phyloP scores from a whole-genome alignment of 2,888 invertebrate genomes.

The Tenthredo distinguenda region DNA sequence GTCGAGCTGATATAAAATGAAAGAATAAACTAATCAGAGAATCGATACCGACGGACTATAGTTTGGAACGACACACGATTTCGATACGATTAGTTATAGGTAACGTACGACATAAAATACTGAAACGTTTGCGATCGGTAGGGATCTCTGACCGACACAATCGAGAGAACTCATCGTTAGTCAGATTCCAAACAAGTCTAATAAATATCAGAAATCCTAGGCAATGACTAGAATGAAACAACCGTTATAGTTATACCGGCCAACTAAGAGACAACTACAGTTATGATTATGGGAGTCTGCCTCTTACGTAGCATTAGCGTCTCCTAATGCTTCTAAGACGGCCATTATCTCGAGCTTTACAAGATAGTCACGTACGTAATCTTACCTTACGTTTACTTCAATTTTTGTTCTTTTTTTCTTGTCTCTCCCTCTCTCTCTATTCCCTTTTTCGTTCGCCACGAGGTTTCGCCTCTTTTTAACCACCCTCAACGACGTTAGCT shows the following conservation, averaged over 20 bases:
- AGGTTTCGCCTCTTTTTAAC: background rate
- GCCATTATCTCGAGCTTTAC: conserved; percentile 62
- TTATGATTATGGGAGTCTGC: conserved; percentile 64
- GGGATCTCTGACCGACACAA: background rate
- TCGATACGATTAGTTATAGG: background rate
- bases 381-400: conserved; percentile 62
- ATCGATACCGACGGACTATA: background rate
- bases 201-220: conserved; percentile 41
- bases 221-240: conserved; percentile 36
- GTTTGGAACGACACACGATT: background rate
- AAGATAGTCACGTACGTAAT: conserved; percentile 63
- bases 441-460: background rate
- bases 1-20: background rate
- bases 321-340: conserved; percentile 65
- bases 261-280: conserved; percentile 62
- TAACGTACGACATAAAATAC: background rate
- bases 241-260: conserved; percentile 46
- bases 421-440: background rate
- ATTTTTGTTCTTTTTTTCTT: conserved; percentile 52
- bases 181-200: conserved; percentile 1
- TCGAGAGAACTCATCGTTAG: background rate
- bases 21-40: background rate
- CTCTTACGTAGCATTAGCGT: conserved; percentile 66
- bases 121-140: background rate
- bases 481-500: conserved; percentile 17